Evolutionary conservation across 2,888 invertebrate genomes (phyloP).

Genomic region (Autographa gamma): DNA sequence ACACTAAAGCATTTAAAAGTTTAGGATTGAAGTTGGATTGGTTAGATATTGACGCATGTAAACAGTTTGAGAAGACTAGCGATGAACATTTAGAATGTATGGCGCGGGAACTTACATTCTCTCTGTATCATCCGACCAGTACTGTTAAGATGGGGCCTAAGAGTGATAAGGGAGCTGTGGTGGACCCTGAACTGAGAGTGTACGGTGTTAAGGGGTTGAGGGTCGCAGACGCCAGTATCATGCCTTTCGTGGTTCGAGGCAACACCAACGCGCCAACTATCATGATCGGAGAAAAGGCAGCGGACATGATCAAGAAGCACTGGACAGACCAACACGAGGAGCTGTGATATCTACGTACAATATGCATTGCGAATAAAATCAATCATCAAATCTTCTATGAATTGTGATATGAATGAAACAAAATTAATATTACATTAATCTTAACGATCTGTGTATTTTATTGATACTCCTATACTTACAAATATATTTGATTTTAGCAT

Average conservation of each 20-base stretch:
- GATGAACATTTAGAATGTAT: slow-evolving; percentile 72
- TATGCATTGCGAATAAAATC: slow-evolving; percentile 7
- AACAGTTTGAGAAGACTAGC: slow-evolving; percentile 60
- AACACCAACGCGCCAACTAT: slow-evolving; percentile 90
- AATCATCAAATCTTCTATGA: slow-evolving; percentile 14
- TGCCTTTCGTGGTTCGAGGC: slow-evolving; percentile 90
- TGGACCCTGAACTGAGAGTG: slow-evolving; percentile 88
- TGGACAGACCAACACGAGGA: slow-evolving; percentile 78
- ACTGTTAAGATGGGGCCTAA: slow-evolving; percentile 90
- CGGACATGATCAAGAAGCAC: slow-evolving; percentile 90
- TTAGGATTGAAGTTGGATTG: slow-evolving; percentile 69
- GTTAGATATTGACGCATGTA: slow-evolving; percentile 74
- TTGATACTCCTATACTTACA: too few relatives aligned
- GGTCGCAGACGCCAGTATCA: slow-evolving; percentile 91
- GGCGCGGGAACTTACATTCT: slow-evolving; percentile 71
- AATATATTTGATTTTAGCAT: too few relatives aligned
- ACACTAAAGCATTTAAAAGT: slow-evolving; percentile 70
- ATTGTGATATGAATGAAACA: slow-evolving; percentile 37
- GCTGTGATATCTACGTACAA: slow-evolving; percentile 58
- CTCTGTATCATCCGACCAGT: slow-evolving; percentile 92
- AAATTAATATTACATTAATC: slow-evolving; percentile 1
- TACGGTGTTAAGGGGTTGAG: slow-evolving; percentile 86
- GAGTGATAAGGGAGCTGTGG: slow-evolving; percentile 82
- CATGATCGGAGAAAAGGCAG: slow-evolving; percentile 91
- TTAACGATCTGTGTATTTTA: neutral